Percentiles rank a stretch among this genome's conserved stretches.
These are phyloP conservation scores for Nycticryphes semicollaris DNA, from an alignment of 2,113 vertebrate species.

Conservation along the genomic window DNA sequence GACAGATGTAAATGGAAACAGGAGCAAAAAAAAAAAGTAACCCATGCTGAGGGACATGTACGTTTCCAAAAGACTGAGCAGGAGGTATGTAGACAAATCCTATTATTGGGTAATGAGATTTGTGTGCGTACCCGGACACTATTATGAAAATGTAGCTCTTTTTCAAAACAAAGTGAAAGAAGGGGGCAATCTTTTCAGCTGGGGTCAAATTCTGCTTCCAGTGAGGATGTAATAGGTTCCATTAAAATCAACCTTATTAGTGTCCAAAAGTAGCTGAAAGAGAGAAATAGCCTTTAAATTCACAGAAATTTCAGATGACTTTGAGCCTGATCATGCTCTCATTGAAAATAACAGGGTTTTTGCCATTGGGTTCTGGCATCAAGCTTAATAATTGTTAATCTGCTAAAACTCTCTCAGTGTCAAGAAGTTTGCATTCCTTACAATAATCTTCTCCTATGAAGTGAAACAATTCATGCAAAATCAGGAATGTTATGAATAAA, in stretches of 20 bases:
- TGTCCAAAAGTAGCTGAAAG: slow-evolving; percentile 55
- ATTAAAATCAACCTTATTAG: slow-evolving; percentile 58
- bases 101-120: slow-evolving; percentile 78
- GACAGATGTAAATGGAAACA: slow-evolving; percentile 65
- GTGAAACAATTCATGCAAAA: not conserved
- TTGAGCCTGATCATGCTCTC: not conserved
- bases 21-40: slow-evolving; percentile 28
- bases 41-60: slow-evolving; percentile 67
- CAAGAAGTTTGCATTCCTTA: not conserved
- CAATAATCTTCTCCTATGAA: not conserved
- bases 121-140: slow-evolving; percentile 47
- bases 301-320: slow-evolving; percentile 22
- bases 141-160: slow-evolving; percentile 72
- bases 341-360: slow-evolving; percentile 1
- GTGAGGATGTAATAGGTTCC: slow-evolving; percentile 63
- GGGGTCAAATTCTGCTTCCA: slow-evolving; percentile 66
- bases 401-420: not conserved
- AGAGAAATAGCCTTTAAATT: slow-evolving; percentile 40
- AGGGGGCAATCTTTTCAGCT: slow-evolving; percentile 54
- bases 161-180: slow-evolving; percentile 64
- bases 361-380: not conserved
- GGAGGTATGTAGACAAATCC: slow-evolving; percentile 77
- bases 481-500: not conserved
- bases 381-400: slow-evolving; percentile 2
- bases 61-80: slow-evolving; percentile 68